Evolutionary conservation across 2,888 invertebrate genomes (phyloP).

Genomic region (Desoria tigrina): DNA sequence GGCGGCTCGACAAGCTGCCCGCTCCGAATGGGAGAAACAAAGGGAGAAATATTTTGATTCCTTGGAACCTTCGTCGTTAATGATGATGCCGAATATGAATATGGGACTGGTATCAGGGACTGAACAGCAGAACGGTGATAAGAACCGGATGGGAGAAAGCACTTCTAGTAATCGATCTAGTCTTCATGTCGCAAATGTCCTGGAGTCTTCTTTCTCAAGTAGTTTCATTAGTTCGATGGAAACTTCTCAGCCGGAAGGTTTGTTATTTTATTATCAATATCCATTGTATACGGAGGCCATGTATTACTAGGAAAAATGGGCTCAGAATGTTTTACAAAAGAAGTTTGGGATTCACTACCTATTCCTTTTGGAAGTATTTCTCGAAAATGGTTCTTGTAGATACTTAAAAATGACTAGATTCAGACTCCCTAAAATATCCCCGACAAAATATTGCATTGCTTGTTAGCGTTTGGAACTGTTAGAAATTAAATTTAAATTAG

Average conservation of each 20-base stretch:
- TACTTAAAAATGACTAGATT: no score
- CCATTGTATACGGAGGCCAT: no score
- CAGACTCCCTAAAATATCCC: no score
- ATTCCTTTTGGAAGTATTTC: no score
- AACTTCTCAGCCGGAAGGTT: slow-evolving; percentile 45
- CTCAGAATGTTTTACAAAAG: no score
- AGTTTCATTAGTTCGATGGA: slow-evolving; percentile 52
- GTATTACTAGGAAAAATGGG: no score
- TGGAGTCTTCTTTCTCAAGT: slow-evolving; percentile 47
- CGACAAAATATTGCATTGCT: no score
- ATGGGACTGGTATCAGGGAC: background rate
- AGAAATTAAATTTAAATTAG: no score
- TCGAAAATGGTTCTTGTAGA: no score
- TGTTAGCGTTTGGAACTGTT: no score
- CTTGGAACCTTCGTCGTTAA: slow-evolving; percentile 24
- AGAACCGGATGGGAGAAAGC: slow-evolving; percentile 23
- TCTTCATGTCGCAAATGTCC: slow-evolving; percentile 49
- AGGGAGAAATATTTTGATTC: slow-evolving; percentile 34
- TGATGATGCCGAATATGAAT: slow-evolving; percentile 11
- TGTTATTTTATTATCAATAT: background rate
- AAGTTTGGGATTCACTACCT: no score
- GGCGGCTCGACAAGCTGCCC: slow-evolving; percentile 38
- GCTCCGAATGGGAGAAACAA: slow-evolving; percentile 36
- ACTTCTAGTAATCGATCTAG: slow-evolving; percentile 48
- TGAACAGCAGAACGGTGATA: background rate